These are phyloP conservation scores for Phrynosoma blainvillii DNA, from an alignment of 2,113 vertebrate species.

Conservation along the genomic window DNA sequence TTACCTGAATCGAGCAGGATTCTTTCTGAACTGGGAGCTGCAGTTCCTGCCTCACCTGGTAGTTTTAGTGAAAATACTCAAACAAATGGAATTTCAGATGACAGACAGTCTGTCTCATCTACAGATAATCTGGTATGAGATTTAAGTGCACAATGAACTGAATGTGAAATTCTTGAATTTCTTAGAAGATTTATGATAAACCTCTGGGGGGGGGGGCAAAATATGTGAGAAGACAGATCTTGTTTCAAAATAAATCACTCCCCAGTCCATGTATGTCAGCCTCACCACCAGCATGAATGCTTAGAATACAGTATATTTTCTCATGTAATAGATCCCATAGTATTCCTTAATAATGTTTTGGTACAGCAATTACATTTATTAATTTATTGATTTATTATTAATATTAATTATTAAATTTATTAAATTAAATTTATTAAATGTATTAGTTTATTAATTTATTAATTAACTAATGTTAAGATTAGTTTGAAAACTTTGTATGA, in stretches of 20 bases:
- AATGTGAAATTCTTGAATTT: neutral
- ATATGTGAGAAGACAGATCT: neutral
- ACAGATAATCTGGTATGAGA: constrained; percentile 89
- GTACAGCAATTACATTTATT: neutral
- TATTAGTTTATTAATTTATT: too few relatives aligned
- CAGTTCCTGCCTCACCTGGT: constrained; percentile 65
- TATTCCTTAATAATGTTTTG: neutral
- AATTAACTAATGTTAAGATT: neutral
- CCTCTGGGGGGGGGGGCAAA: neutral
- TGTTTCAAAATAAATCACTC: neutral
- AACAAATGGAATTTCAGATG: constrained; percentile 92
- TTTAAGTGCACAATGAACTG: neutral
- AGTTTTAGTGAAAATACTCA: constrained; percentile 79
- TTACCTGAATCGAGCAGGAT: constrained; percentile 48
- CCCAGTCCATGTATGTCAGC: neutral
- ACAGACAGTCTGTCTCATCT: constrained; percentile 91
- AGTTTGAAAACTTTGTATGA: neutral
- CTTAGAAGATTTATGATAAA: too few relatives aligned
- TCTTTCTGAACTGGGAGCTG: constrained; percentile 54
- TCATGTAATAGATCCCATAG: neutral
- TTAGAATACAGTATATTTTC: neutral
- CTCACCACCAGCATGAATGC: neutral
- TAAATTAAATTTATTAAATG: neutral
- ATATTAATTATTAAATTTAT: too few relatives aligned
- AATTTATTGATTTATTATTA: too few relatives aligned